These are phyloP conservation scores for Pollicipes pollicipes DNA, from an alignment of 1,140 invertebrate species.

Conservation along the genomic window DNA sequence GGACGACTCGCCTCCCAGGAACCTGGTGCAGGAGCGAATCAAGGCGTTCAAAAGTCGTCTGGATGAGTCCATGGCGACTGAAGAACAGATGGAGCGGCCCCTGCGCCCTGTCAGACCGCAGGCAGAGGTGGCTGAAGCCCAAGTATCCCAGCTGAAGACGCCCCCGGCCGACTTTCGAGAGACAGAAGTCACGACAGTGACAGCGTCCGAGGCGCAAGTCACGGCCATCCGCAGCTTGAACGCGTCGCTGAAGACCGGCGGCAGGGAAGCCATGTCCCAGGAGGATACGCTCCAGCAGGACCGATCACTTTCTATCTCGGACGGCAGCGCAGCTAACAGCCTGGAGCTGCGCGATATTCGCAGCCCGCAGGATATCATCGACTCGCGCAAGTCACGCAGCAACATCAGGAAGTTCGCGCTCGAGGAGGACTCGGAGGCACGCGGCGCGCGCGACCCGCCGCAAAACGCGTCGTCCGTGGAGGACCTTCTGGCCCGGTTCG, in stretches of 20 bases:
- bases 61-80: constrained; percentile 19
- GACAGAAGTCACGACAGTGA: constrained; percentile 16
- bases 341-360: constrained; percentile 15
- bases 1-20: constrained; percentile 22
- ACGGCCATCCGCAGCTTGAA: constrained; percentile 9
- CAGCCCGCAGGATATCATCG: constrained; percentile 19
- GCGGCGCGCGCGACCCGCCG: not conserved
- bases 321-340: constrained; percentile 9
- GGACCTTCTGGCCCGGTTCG: constrained; percentile 35
- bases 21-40: constrained; percentile 35
- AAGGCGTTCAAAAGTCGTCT: constrained; percentile 29
- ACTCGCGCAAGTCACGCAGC: constrained; percentile 17
- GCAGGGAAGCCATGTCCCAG: constrained; percentile 9
- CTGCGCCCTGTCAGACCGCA: not conserved
- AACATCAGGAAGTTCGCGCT: constrained; percentile 19
- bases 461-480: constrained; percentile 30
- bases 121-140: not conserved
- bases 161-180: not conserved
- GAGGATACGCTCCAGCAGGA: constrained; percentile 4
- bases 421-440: constrained; percentile 15
- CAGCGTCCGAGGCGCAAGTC: constrained; percentile 19
- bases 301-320: constrained; percentile 4
- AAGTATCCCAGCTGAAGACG: constrained; percentile 2
- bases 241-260: not conserved
- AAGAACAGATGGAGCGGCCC: constrained; percentile 16